These are phyloP conservation scores for Coptodon rendalli DNA, from an alignment of 2,113 vertebrate genomes.

Conservation along the genomic window DNA sequence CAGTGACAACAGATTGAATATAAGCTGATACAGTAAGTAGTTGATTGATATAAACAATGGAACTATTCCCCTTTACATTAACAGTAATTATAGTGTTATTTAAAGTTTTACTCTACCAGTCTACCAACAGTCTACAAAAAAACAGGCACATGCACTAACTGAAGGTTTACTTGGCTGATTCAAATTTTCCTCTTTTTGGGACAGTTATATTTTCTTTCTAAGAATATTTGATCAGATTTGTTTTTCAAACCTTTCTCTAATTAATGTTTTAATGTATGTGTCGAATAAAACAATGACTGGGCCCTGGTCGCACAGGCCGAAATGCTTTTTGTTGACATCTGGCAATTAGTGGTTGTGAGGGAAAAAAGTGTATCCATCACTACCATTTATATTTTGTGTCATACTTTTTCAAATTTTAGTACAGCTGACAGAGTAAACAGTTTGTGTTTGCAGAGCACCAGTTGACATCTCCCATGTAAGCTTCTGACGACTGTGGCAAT, in stretches of 20 bases:
- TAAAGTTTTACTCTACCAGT: background rate
- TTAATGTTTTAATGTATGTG: background rate
- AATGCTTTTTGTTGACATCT: background rate
- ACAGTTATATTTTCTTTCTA: background rate
- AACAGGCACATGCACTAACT: background rate
- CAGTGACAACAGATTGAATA: background rate
- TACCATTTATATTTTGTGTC: background rate
- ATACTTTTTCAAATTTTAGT: background rate
- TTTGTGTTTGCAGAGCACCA: background rate
- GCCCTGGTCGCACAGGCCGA: background rate
- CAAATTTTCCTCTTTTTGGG: background rate
- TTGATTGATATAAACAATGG: background rate
- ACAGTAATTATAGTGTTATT: background rate
- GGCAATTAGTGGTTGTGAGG: background rate
- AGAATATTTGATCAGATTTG: background rate
- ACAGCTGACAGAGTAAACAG: background rate
- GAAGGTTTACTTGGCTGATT: background rate
- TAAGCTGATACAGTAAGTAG: background rate
- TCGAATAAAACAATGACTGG: fast-evolving
- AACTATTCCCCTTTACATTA: background rate
- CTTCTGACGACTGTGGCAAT: background rate
- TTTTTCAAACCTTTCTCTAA: background rate
- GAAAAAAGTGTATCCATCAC: background rate
- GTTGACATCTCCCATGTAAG: background rate
- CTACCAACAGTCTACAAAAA: background rate